Percentiles rank a stretch among this genome's conserved stretches.
phyloP scores from a whole-genome alignment of 1,140 invertebrate genomes.

The Cephus cinctus region DNA sequence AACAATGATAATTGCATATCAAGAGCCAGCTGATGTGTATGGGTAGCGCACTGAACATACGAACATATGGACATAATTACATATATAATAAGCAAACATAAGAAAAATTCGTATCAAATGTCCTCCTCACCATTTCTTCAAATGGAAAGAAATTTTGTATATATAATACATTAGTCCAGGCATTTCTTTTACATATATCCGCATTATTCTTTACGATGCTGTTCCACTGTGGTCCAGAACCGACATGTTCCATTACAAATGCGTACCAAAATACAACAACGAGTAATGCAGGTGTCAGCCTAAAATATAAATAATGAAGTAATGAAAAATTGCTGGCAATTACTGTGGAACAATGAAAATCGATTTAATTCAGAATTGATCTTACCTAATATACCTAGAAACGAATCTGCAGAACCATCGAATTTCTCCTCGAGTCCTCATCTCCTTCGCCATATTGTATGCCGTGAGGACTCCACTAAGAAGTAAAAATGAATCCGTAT shows the following conservation, averaged over 20 bases:
- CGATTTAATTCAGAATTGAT: conserved; percentile 1
- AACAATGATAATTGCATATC: conserved; percentile 81
- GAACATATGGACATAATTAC: conserved; percentile 19
- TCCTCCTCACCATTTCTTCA: conserved; percentile 65
- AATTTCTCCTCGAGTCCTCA: conserved; percentile 54
- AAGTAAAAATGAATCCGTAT: conserved; percentile 66
- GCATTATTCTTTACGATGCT: conserved; percentile 61
- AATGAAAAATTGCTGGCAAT: no score
- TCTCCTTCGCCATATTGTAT: conserved; percentile 59
- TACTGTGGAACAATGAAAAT: not conserved
- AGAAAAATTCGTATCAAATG: conserved; percentile 5
- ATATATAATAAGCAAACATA: conserved; percentile 23
- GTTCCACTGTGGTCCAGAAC: conserved; percentile 70
- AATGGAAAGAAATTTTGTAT: conserved; percentile 72
- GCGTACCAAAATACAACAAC: conserved; percentile 69
- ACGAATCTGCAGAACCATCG: conserved; percentile 61
- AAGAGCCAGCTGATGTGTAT: conserved; percentile 72
- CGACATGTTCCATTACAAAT: conserved; percentile 67
- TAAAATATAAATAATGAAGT: conserved; percentile 29
- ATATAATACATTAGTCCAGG: conserved; percentile 71
- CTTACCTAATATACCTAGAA: conserved; percentile 62
- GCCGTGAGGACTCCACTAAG: conserved; percentile 65
- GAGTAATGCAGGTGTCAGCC: conserved; percentile 66
- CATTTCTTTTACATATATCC: conserved; percentile 64
- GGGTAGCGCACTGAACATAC: conserved; percentile 64